Conservation (phyloP, 2,113 vertebrate genomes). For the Merops nubicus region DNA sequence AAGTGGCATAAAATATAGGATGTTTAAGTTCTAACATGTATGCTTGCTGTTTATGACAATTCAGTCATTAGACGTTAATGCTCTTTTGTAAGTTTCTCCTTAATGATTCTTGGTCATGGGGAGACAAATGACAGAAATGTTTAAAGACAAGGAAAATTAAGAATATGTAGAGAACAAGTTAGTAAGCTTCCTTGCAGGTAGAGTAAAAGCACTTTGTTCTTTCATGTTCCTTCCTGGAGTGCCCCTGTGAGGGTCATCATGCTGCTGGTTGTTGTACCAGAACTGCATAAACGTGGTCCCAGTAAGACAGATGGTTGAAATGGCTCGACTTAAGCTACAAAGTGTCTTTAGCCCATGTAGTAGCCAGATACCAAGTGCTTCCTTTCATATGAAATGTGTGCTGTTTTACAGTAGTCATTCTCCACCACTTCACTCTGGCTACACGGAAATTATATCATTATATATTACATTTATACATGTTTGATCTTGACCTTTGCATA, state of each 20-base stretch:
- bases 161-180: not conserved
- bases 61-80: not conserved
- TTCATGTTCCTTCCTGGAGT: not conserved
- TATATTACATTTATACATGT: not conserved
- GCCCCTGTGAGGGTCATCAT: not conserved
- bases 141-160: not conserved
- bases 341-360: not conserved
- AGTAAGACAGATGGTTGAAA: not conserved
- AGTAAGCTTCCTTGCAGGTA: not conserved
- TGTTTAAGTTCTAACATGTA: not conserved
- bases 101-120: not conserved
- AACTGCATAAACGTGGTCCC: not conserved
- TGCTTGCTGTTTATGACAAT: not conserved
- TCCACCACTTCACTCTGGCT: not conserved
- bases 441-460: not conserved
- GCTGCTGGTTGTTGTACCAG: not conserved
- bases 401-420: not conserved
- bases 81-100: not conserved
- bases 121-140: not conserved
- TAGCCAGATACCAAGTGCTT: not conserved
- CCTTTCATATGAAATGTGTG: not conserved
- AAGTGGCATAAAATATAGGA: not conserved
- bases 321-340: not conserved
- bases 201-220: not conserved
- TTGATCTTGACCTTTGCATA: constrained; percentile 36